Base-by-base conservation (phyloP, 2,888 invertebrate species). In the Nysson spinosus region DNA sequence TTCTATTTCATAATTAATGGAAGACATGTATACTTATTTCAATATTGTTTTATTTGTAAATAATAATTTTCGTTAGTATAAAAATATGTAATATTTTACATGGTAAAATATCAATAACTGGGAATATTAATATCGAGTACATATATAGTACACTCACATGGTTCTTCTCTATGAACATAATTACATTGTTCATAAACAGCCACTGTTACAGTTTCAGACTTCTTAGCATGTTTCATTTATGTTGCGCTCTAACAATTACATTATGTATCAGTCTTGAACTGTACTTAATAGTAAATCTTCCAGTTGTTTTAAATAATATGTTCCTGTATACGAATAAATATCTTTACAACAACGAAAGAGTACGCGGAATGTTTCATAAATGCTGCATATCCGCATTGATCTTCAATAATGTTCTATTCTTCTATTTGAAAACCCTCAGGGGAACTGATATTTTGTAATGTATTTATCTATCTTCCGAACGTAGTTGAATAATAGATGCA, bases 51-150 rank as follows among this genome's bases (percentile, higher is more conserved):
- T 69, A 72, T 73, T 73, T 50, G 43, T 24, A 56, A 70, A 63
- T 12, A 56, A 49, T 24, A 55, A 52, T 30, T 39, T 14, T 14
- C 32, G 54, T 32, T 20, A 11, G 54, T 74, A 74, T 35, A 74
- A 74, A 74, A 74, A 74, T 74, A 74, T 55, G 43, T 61, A 58
- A 34, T 44, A 52, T 50, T 34, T 4, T 50, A 44, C 24, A 34
- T 60, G 40, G 52, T 58, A 37, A 40, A 14, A 47, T 35, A 16
- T 6, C 11, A 35, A 35, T 5, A 14, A 55, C n/a, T n/a, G n/a
- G n/a, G n/a, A 11, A 32, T 43, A 34, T 47, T 20, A 16, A 56
- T 32, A 22, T 58, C 43, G 11, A 47, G 5, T 32, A 26, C 14
- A 35, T 40, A 14, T 40, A 19, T 17, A 17, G 4, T 32, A 32